phyloP scores from a whole-genome alignment of 2,888 invertebrate species.

The Mylabris sibirica region DNA sequence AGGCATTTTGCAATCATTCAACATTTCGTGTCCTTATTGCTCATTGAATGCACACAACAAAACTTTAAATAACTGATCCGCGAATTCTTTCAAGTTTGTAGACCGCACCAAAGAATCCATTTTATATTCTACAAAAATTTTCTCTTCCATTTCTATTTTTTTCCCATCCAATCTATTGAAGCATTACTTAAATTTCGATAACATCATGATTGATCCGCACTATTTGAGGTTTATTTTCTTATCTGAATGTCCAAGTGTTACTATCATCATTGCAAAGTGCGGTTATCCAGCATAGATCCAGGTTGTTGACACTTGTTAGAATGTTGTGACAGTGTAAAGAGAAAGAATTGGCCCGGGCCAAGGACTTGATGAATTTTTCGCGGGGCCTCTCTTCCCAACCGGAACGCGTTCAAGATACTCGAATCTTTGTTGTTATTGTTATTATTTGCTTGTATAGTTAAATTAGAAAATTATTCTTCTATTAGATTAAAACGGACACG shows the following conservation, averaged over 20 bases:
- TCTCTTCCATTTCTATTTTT: neutral
- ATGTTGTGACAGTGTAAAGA: neutral
- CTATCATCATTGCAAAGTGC: conserved; percentile 23
- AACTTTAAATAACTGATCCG: conserved; percentile 4
- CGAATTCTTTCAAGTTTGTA: conserved; percentile 7
- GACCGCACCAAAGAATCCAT: neutral
- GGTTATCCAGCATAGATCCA: conserved; percentile 31
- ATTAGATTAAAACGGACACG: neutral
- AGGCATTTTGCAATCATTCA: neutral
- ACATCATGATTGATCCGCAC: conserved; percentile 19
- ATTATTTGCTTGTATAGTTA: neutral
- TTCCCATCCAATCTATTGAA: neutral
- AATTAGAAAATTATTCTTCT: neutral
- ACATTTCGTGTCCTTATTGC: conserved; percentile 1
- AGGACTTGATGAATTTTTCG: conserved; percentile 23
- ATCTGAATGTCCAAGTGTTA: conserved; percentile 22
- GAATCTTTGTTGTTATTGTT: neutral
- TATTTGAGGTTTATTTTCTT: neutral
- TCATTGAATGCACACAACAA: neutral
- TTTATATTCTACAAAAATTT: neutral
- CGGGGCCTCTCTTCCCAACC: neutral
- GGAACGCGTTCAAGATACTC: too few species aligned
- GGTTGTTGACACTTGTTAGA: conserved; percentile 30
- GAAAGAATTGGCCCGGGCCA: conserved; percentile 23
- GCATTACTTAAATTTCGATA: neutral